phyloP scores from a whole-genome alignment of 2,888 invertebrate species.

The Tuberolachnus salignus region DNA sequence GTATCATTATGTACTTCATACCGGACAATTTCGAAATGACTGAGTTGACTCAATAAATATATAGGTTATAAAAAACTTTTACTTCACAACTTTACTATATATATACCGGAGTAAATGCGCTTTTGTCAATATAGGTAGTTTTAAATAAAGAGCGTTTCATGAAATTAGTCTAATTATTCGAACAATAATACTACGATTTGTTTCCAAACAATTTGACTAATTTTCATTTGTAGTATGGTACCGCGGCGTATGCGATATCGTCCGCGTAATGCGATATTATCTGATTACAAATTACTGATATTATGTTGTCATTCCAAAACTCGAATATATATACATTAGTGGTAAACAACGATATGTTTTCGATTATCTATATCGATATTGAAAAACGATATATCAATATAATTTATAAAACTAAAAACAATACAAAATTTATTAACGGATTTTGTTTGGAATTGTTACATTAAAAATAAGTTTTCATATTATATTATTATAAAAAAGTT shows the following conservation, averaged over 20 bases:
- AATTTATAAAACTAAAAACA: no score
- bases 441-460: no score
- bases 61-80: conserved; percentile 27
- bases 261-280: not conserved
- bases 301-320: not conserved
- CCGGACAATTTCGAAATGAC: not conserved
- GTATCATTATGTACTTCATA: not conserved
- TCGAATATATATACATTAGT: no score
- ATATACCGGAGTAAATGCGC: conserved; percentile 5
- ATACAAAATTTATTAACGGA: no score
- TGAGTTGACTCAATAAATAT: not conserved
- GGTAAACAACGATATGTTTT: no score
- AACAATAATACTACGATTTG: conserved; percentile 20
- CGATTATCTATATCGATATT: no score
- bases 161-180: conserved; percentile 3
- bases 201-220: conserved; percentile 11
- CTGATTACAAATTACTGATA: not conserved
- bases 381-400: no score
- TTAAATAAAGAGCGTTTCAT: conserved; percentile 11
- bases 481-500: no score
- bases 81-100: not conserved
- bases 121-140: not conserved
- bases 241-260: not conserved
- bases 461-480: no score
- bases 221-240: conserved; percentile 4